Evolutionary conservation across 2,113 vertebrate species (phyloP), one percentile per base, ranked within the genome.

Genomic region (Ctenodactylus gundi): DNA sequence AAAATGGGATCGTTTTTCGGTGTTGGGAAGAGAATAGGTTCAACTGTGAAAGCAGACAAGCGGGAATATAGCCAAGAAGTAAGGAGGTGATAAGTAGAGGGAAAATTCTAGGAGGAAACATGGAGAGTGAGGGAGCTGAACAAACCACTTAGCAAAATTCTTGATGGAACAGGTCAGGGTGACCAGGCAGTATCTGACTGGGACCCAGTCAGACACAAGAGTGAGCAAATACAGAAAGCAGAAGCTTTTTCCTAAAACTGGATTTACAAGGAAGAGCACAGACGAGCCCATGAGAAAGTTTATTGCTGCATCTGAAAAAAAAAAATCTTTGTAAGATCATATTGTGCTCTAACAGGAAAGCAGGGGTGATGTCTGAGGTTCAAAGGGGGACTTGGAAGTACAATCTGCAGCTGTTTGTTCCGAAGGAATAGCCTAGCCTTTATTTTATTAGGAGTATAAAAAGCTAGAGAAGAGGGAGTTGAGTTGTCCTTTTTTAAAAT

Each of bases 401-500:
- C 21, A 41, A 23, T 49, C 58, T 80, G 21, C 36, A 85, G n/a
- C 7, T 51, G 11, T 20, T 75, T 91, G 20, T 82, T 64, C 78
- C 46, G 44, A 93, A 94, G 73, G 53, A 93, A 82, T 60, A 85
- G 77, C 14, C 6, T 7, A 64, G 55, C 11, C 41, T 81, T 88
- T 55, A n/a, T 72, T 23, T 41, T 87, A 3, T 44, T 57, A 68
- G 5, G 10, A 94, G 12, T 49, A 84, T 72, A 29, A 78, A 92
- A 96, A 57, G 8, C 60, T 68, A 51, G 53, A 85, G 86, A 83
- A 92, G 39, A 87, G 60, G 7, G 18, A 91, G 76, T 62, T 36
- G 27, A 87, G n/a, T 85, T 91, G 31, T 92, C 18, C 68, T 92
- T 77, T 87, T 88, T 7, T 41, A 89, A 96, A n/a, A 85, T 25